phyloP scores from a whole-genome alignment of 2,113 vertebrate genomes.

The Tichodroma muraria region DNA sequence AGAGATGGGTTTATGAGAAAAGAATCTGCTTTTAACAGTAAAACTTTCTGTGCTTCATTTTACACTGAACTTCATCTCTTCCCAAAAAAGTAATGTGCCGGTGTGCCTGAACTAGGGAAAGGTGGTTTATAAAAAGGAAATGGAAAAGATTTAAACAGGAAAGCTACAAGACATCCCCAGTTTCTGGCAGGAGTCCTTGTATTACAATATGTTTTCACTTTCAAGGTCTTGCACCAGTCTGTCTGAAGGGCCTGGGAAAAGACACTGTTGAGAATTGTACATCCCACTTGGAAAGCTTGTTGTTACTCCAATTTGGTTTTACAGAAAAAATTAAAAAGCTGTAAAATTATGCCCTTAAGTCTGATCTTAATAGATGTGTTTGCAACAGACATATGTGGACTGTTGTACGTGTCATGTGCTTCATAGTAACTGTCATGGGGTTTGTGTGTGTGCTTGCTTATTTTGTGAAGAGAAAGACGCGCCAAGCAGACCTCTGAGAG shows the following conservation, averaged over 20 bases:
- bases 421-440: not conserved
- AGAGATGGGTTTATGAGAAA: not conserved
- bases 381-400: not conserved
- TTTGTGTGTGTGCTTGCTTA: conserved; percentile 29
- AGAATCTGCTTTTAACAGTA: not conserved
- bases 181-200: not conserved
- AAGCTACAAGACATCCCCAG: not conserved
- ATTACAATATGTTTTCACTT: not conserved
- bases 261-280: not conserved
- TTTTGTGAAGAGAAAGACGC: conserved; percentile 77
- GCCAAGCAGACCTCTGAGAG: conserved; percentile 67
- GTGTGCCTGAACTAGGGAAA: not conserved
- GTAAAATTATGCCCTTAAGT: not conserved
- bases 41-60: not conserved
- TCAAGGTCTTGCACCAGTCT: not conserved
- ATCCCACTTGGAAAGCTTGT: not conserved
- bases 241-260: not conserved
- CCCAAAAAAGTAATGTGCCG: not conserved
- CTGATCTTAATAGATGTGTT: not conserved
- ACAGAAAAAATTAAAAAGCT: not conserved
- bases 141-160: not conserved
- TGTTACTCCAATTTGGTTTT: not conserved
- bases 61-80: not conserved
- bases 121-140: not conserved
- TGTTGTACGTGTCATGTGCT: fast-evolving